Evolutionary conservation across 2,113 vertebrate species (phyloP), one percentile per base, ranked within the genome.

Genomic region (Aptenodytes forsteri): DNA sequence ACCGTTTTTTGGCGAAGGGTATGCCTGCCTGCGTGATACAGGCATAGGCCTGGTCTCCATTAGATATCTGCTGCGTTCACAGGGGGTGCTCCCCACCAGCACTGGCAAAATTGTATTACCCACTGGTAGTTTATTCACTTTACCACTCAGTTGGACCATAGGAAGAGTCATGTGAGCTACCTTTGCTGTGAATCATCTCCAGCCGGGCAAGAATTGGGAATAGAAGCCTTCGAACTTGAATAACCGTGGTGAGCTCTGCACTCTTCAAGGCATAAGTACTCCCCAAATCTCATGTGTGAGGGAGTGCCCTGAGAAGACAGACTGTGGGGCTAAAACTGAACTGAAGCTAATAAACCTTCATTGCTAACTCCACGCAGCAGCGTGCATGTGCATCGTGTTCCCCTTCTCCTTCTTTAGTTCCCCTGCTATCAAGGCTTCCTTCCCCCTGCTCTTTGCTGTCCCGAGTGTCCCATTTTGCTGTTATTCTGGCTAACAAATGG

Each of bases 61-160:
- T n/a, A 9, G 42, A 2, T 47, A 11, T n/a, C 36, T 50, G 16
- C 52, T 67, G 14, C 2, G 0, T 44, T 93, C 25, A 7, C 5
- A 3, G 3, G 6, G 29, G 2, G 1, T 83, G 34, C 21, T 65
- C 7, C 36, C 52, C 13, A 7, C 9, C 27, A 62, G 10, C 47
- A 7, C 20, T n/a, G 16, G 27, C 12, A 54, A 30, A 84, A 61
- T 7, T 72, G 3, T 10, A 0, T 83, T 52, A 19, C 22, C 18
- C 5, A 1, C 6, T 73, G 22, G 38, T 65, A 44, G 40, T 65
- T 84, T 25, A 10, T 56, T 70, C 9, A 2, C 30, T 89, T 91
- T 13, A 19, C 42, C 1, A 0, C 25, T 46, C 13, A 4, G 4
- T 0, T 80, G 42, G 42, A 49, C 73, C 23, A 3, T 0, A 0